Conservation (phyloP, 2,888 invertebrate species). For the Tortricodes alternella region DNA sequence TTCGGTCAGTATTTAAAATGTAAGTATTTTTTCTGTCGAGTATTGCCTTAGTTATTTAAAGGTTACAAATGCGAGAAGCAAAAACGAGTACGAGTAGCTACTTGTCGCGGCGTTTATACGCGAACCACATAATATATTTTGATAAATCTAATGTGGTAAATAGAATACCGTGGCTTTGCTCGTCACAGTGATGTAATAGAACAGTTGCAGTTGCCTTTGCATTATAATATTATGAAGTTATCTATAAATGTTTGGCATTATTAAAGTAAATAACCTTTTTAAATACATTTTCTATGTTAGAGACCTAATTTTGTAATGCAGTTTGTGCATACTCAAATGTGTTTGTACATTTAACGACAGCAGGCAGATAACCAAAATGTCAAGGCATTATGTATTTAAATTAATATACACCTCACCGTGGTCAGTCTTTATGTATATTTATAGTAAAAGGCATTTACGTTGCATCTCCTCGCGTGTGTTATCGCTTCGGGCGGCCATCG, state of each 20-base stretch:
- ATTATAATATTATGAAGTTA: slow-evolving; percentile 35
- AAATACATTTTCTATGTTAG: slow-evolving; percentile 46
- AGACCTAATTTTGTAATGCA: slow-evolving; percentile 50
- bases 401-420: slow-evolving; percentile 68
- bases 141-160: slow-evolving; percentile 19
- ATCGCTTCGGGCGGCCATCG: slow-evolving; percentile 61
- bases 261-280: slow-evolving; percentile 45
- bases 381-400: slow-evolving; percentile 65
- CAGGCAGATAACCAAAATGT: slow-evolving; percentile 52
- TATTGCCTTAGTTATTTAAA: slow-evolving; percentile 60
- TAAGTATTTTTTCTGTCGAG: slow-evolving; percentile 75
- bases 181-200: slow-evolving; percentile 20
- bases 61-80: slow-evolving; percentile 62
- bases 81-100: slow-evolving; percentile 19
- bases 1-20: slow-evolving; percentile 81
- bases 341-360: slow-evolving; percentile 45
- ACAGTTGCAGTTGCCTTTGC: slow-evolving; percentile 44
- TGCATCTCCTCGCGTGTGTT: slow-evolving; percentile 57
- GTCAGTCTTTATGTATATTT: slow-evolving; percentile 67
- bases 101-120: slow-evolving; percentile 27
- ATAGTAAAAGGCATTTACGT: slow-evolving; percentile 72
- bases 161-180: slow-evolving; percentile 28
- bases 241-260: slow-evolving; percentile 55
- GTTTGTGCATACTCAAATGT: slow-evolving; percentile 56
- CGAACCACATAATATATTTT: slow-evolving; percentile 26